Evolutionary conservation across 2,797 vertebrate genomes (phyloP), one percentile per base, ranked within the genome.

Genomic region (Molossus molossus): DNA sequence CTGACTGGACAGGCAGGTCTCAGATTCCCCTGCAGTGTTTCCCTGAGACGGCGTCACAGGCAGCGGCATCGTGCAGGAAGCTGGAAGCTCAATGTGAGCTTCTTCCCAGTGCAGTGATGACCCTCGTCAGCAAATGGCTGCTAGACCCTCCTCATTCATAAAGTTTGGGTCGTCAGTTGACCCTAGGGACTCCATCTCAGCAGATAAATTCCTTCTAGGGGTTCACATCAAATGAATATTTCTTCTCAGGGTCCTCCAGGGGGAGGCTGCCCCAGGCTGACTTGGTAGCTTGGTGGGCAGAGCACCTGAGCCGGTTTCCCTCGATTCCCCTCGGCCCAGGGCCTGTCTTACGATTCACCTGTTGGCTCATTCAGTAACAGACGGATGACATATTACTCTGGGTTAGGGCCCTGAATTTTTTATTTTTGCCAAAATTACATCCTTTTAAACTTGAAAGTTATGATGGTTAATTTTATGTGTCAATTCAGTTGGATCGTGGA

Each of bases 381-480:
- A 20, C 0, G 37, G 14, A 60, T 53, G 27, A 20, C 13, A 62
- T 27, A 48, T 33, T 89, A 27, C 8, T 62, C 1, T 77, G 18
- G 11, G 75, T 27, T 79, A 23, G 14, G 18, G 82, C 82, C 3
- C 37, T 87, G n/a, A 45, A 81, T 75, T 96, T 81, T 55, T 33
- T 53, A 15, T 13, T 23, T 40, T 69, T 69, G 27, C 29, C 14
- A 57, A 72, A 21, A 72, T 76, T 25, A 27, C 0, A n/a, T 88
- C 21, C 5, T 77, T 93, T 88, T 79, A 87, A 70, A 67, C 33
- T 57, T 33, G 9, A 65, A 23, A 33, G n/a, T 60, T 87, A 40
- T 69, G 69, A 64, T 83, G 45, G n/a, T 82, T 69, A 27, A 60
- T 95, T 87, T 87, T 53, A 40, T 25, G 18, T 69, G n/a, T 82